Evolutionary conservation across 2,888 invertebrate genomes (phyloP).

Genomic region (Steinernema carpocapsae): DNA sequence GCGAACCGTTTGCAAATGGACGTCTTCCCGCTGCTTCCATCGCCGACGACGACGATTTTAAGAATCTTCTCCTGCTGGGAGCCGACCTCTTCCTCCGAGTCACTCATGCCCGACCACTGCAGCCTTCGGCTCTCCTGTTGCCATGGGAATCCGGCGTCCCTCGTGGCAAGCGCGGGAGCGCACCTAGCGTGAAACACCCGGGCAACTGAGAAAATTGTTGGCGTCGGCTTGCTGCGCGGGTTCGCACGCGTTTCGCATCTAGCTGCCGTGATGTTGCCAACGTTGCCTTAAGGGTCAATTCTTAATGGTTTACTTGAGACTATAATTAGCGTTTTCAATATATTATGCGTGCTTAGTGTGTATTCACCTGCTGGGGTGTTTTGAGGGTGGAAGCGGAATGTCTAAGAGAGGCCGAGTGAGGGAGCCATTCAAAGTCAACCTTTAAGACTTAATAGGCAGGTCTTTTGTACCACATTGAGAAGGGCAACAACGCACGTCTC

Average conservation of each 20-base stretch:
- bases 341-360: not conserved
- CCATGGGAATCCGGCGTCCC: constrained; percentile 28
- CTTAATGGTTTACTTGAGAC: constrained; percentile 19
- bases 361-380: no score
- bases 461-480: no score
- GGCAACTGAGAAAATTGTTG: constrained; percentile 12
- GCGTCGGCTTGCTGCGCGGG: constrained; percentile 15
- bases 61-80: constrained; percentile 43
- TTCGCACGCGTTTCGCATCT: constrained; percentile 6
- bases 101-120: constrained; percentile 34
- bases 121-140: constrained; percentile 1
- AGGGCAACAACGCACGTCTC: no score
- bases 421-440: no score
- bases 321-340: not conserved
- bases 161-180: not conserved
- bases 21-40: constrained; percentile 80
- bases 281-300: constrained; percentile 15
- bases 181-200: no score
- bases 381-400: no score
- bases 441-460: no score
- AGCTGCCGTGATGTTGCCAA: not conserved
- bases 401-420: no score
- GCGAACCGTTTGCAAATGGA: constrained; percentile 73
- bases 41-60: constrained; percentile 76
- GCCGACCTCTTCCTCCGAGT: constrained; percentile 47